These are phyloP conservation scores for Chrysochloris asiatica DNA, from an alignment of 2,113 vertebrate genomes.

Conservation along the genomic window DNA sequence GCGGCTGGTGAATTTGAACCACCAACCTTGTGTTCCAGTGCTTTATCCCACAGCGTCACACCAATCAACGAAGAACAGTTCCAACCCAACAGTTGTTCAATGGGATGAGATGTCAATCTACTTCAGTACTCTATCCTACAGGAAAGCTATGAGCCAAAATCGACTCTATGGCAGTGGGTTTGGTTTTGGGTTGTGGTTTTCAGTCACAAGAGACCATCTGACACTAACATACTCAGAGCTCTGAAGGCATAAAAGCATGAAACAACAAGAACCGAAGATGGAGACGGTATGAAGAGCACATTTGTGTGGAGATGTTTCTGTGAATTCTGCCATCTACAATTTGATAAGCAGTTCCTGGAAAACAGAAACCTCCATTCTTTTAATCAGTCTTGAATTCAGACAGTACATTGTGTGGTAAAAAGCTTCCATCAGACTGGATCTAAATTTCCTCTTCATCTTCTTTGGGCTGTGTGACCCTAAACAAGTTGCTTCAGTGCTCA, in stretches of 20 bases:
- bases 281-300: neutral
- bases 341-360: neutral
- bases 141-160: too few species aligned
- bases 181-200: too few species aligned
- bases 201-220: neutral
- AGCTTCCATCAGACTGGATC: neutral
- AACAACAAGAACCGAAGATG: accelerated
- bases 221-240: accelerated
- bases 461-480: neutral
- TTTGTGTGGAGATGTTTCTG: neutral
- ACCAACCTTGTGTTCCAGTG: too few species aligned
- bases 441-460: neutral
- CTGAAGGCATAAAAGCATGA: neutral
- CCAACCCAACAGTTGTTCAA: too few species aligned
- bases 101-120: too few species aligned
- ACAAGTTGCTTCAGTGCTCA: neutral
- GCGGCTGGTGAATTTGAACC: too few species aligned
- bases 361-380: neutral
- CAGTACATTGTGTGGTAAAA: neutral
- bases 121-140: too few species aligned
- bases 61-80: too few species aligned
- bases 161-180: too few species aligned
- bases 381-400: neutral
- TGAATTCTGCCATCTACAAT: neutral
- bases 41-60: too few species aligned